phyloP scores from a whole-genome alignment of 2,888 invertebrate genomes.

The Lathronympha strigana region DNA sequence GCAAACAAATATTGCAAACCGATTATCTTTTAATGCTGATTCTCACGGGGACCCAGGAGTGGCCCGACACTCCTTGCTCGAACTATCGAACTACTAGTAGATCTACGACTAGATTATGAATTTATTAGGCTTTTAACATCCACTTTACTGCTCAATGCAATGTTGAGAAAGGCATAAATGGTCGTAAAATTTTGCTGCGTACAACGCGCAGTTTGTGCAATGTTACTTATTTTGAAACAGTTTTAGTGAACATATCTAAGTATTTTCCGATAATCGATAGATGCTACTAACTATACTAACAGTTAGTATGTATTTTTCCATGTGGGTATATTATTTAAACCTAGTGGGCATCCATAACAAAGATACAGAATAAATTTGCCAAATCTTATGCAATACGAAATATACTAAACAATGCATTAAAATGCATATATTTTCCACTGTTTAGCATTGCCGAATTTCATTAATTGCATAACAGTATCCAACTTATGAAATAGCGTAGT shows the following conservation, averaged over 20 bases:
- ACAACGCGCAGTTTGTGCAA: slow-evolving; percentile 20
- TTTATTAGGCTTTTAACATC: slow-evolving; percentile 27
- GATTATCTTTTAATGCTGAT: slow-evolving; percentile 12
- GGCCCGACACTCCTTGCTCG: slow-evolving; percentile 36
- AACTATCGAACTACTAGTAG: slow-evolving; percentile 4
- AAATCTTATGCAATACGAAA: slow-evolving; percentile 11
- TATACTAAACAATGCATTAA: slow-evolving; percentile 18
- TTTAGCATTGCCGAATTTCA: slow-evolving; percentile 20
- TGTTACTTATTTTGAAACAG: background rate
- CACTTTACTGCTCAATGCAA: slow-evolving; percentile 14
- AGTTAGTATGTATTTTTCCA: background rate
- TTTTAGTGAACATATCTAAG: background rate
- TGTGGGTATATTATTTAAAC: no score
- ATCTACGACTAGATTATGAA: slow-evolving; percentile 7
- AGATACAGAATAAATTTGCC: background rate
- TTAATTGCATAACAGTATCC: slow-evolving; percentile 32
- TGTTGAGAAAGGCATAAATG: slow-evolving; percentile 27
- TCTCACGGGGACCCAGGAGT: slow-evolving; percentile 38
- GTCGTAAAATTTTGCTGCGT: slow-evolving; percentile 17
- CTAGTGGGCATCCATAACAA: no score
- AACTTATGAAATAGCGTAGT: slow-evolving; percentile 23
- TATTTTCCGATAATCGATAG: background rate
- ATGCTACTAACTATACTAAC: background rate
- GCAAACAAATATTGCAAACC: slow-evolving; percentile 27
- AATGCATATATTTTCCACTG: slow-evolving; percentile 18